phyloP scores from a whole-genome alignment of 2,797 vertebrate genomes.

The Malurus splendens region DNA sequence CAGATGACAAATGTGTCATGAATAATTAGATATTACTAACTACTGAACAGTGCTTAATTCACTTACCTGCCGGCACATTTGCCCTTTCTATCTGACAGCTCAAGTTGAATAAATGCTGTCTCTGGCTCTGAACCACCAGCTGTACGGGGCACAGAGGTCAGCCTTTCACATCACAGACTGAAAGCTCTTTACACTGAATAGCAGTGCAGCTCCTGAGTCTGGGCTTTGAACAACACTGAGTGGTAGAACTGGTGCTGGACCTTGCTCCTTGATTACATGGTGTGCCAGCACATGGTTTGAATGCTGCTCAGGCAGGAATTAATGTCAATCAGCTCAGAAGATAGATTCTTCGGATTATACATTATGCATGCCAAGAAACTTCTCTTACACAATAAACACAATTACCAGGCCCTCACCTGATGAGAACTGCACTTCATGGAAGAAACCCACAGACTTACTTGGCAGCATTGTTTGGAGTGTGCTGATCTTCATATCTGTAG shows the following conservation, averaged over 20 bases:
- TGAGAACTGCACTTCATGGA: not conserved
- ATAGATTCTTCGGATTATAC: not conserved
- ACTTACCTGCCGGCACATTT: not conserved
- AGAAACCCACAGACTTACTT: not conserved
- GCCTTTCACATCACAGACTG: not conserved
- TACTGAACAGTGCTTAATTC: conserved; percentile 4
- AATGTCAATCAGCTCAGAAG: not conserved
- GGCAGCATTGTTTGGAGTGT: not conserved
- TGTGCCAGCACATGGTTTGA: not conserved
- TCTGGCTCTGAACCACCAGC: not conserved
- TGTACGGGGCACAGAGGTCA: not conserved
- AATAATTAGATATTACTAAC: conserved; percentile 43
- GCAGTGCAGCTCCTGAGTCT: not conserved
- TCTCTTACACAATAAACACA: not conserved
- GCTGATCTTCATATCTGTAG: not conserved
- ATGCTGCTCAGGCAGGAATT: not conserved
- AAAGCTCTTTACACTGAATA: not conserved
- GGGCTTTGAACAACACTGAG: rapidly evolving
- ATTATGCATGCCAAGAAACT: not conserved
- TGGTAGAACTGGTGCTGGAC: not conserved
- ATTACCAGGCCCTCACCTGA: not conserved
- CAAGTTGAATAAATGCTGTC: conserved; percentile 14
- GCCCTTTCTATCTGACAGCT: conserved; percentile 25
- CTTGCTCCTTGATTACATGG: not conserved
- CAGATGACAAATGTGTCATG: conserved; percentile 18